Conservation (phyloP, 2,113 vertebrate species). For the Clupea harengus region DNA sequence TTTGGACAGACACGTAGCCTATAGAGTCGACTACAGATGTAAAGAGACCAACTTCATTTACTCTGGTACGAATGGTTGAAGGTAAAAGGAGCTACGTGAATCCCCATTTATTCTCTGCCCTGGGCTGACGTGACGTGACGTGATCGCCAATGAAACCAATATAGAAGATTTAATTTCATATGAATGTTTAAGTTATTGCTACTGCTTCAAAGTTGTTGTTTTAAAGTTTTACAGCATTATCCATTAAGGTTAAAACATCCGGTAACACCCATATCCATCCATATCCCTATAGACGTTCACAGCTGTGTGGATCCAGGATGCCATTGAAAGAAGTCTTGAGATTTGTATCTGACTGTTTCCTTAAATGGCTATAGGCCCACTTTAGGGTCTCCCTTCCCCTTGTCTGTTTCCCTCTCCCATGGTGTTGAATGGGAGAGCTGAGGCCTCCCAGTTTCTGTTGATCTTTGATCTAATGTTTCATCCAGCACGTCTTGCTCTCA, state of each 20-base stretch:
- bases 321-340: neutral
- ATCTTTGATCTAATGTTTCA: constrained; percentile 20
- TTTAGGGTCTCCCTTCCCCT: neutral
- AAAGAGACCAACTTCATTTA: neutral
- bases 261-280: neutral
- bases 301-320: neutral
- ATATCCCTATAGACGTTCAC: neutral
- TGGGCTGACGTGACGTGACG: neutral
- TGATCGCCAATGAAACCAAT: neutral
- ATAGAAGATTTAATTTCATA: neutral
- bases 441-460: constrained; percentile 7
- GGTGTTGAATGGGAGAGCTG: constrained; percentile 12
- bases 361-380: constrained; percentile 16
- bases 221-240: neutral
- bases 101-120: neutral
- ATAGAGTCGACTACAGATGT: neutral
- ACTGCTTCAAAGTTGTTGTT: neutral
- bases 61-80: neutral
- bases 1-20: neutral
- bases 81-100: neutral
- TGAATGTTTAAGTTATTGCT: too few species aligned
- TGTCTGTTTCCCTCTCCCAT: constrained; percentile 14
- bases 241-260: neutral
- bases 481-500: constrained; percentile 2
- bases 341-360: constrained; percentile 3